Conservation (phyloP, 2,113 vertebrate genomes). For the Morone saxatilis region DNA sequence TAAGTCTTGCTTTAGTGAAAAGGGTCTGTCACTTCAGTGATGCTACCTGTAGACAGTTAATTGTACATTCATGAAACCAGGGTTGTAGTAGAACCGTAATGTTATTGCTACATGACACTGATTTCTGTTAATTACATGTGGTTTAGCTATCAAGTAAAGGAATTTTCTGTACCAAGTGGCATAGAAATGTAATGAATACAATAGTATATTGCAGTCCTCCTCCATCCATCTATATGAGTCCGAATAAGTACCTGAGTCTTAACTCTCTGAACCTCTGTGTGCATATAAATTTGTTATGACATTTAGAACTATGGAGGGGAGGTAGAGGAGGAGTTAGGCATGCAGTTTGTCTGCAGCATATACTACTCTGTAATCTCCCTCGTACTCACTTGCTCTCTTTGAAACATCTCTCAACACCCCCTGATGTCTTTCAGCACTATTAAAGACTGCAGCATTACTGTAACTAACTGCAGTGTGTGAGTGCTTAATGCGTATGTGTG, state of each 20-base stretch:
- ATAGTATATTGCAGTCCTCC: background rate
- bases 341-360: slow-evolving; percentile 42
- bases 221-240: slow-evolving; percentile 4
- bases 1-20: slow-evolving; percentile 1
- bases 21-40: background rate
- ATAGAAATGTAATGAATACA: background rate
- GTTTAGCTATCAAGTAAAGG: slow-evolving; percentile 4
- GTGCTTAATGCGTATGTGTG: slow-evolving; percentile 14
- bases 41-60: background rate
- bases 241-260: slow-evolving; percentile 30
- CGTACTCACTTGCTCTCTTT: slow-evolving; percentile 3
- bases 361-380: slow-evolving; percentile 27
- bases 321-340: slow-evolving; percentile 8
- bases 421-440: slow-evolving; percentile 35
- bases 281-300: slow-evolving; percentile 46
- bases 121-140: background rate
- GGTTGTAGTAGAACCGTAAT: background rate
- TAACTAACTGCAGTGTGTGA: slow-evolving; percentile 38
- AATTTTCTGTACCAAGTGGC: background rate
- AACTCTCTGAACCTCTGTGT: slow-evolving; percentile 35
- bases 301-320: slow-evolving; percentile 28
- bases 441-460: slow-evolving; percentile 40
- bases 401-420: slow-evolving; percentile 25
- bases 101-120: no score
- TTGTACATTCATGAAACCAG: slow-evolving; percentile 10